These are phyloP conservation scores for Rhegmatorhina hoffmannsi DNA, from an alignment of 2,113 vertebrate species.

Conservation along the genomic window DNA sequence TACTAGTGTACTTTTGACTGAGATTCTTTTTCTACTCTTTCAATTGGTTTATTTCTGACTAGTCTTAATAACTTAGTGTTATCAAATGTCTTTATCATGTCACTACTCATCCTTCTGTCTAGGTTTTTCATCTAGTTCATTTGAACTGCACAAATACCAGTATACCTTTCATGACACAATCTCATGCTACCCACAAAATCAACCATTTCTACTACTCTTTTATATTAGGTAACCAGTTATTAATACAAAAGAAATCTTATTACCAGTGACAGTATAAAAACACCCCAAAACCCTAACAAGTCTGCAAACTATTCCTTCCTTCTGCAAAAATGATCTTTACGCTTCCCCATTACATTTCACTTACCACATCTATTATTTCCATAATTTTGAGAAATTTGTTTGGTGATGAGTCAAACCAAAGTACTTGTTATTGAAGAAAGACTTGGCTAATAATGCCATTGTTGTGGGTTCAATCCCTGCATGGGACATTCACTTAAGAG, in stretches of 20 bases:
- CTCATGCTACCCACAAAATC: not conserved
- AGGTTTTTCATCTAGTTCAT: not conserved
- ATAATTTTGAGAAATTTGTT: not conserved
- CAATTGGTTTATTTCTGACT: not conserved
- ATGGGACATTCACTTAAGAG: not conserved
- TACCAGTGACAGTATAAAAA: not conserved
- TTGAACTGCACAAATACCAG: not conserved
- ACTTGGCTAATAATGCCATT: not conserved
- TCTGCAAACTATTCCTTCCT: not conserved
- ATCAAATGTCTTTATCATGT: not conserved
- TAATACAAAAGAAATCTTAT: not conserved
- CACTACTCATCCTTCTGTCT: not conserved
- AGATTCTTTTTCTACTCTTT: not conserved
- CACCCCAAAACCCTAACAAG: accelerated
- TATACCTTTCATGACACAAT: not conserved
- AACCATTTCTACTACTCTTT: not conserved
- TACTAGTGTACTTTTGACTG: not conserved
- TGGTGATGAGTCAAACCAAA: not conserved
- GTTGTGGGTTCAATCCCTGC: not conserved
- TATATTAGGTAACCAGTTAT: not conserved
- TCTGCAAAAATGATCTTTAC: not conserved
- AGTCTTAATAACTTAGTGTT: not conserved
- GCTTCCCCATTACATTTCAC: not conserved
- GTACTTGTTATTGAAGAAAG: not conserved
- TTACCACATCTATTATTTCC: not conserved